Evolutionary conservation across 2,113 vertebrate species (phyloP).

Genomic region (Festucalex cinctus): DNA sequence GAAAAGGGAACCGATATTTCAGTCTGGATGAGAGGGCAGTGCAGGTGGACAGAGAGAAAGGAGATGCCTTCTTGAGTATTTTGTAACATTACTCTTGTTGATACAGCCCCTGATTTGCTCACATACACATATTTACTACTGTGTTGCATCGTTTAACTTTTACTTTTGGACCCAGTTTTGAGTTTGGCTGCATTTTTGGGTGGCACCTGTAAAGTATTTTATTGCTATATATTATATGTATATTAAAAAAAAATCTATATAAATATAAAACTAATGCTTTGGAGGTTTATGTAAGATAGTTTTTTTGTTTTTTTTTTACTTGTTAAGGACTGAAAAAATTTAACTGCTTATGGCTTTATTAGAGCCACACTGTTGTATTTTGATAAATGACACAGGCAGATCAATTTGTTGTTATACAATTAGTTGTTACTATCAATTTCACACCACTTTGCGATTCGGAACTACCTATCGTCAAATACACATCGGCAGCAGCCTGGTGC

Average conservation of each 20-base stretch:
- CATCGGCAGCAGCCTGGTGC: neutral
- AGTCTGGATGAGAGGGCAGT: conserved; percentile 41
- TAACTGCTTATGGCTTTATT: conserved; percentile 36
- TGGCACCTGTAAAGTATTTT: conserved; percentile 91
- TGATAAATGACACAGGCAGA: conserved; percentile 8
- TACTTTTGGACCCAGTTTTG: conserved; percentile 87
- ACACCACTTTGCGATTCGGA: conserved; percentile 3
- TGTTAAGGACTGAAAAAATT: conserved; percentile 42
- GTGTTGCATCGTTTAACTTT: conserved; percentile 59
- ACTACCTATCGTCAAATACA: neutral
- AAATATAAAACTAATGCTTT: conserved; percentile 55
- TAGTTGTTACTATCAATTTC: neutral
- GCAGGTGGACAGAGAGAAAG: conserved; percentile 58
- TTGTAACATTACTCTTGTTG: conserved; percentile 98
- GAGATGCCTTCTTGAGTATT: conserved; percentile 97
- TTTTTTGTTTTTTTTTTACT: conserved; percentile 15
- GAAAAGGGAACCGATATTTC: conserved; percentile 61
- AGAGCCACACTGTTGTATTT: conserved; percentile 42
- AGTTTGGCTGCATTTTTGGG: conserved; percentile 87
- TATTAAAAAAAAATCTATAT: conserved; percentile 52
- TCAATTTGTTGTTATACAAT: neutral
- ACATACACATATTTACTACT: conserved; percentile 87
- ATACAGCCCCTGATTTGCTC: conserved; percentile 71
- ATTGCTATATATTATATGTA: conserved; percentile 60
- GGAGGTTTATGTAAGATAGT: conserved; percentile 47